Evolutionary conservation across 2,888 invertebrate species (phyloP), one percentile per base, ranked within the genome.

Genomic region (Baronia brevicornis): DNA sequence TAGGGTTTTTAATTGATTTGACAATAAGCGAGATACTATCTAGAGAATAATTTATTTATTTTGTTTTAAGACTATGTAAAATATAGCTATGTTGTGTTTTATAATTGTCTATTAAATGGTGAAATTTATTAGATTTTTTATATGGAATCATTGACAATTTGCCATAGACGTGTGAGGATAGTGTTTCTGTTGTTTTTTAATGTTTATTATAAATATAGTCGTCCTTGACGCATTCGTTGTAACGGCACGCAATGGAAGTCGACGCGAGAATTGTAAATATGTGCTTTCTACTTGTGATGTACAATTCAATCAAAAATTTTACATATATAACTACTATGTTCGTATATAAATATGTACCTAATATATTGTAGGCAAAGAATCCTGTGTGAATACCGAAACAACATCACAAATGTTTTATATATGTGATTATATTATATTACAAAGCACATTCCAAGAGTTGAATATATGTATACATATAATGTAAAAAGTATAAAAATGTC

Each of bases 141-240:
- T 67, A 65, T 70, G 71, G 60, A 65, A 64, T 66, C 63, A 55
- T 58, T 69, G 66, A 73, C 63, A 65, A 66, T 65, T 70, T 77
- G 82, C 82, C 82, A 82, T 80, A 82, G 69, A 68, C 54, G 67
- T 80, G 75, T 75, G 78, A 79, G n/a, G 75, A 70, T 72, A 68
- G 65, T 67, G 60, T 69, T 72, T 72, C 74, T 75, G 78, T 77
- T 78, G 74, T 70, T 66, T 47, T 49, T 43, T 67, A 63, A 63
- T 70, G 61, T 66, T 67, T 22, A 61, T 57, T 59, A 44, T 59
- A 55, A 49, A 46, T 60, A 50, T 46, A 58, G 47, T 45, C 51
- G 43, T 54, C 54, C 55, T 56, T 58, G 54, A 49, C 47, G 56
- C 53, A 52, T 53, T 54, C 51, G 57, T 43, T 46, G 43, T 23